Percentiles rank a stretch among this genome's conserved stretches.
Conservation (phyloP, 35 echinoderm and acorn worm species). For the Hemicentrotus pulcherrimus region DNA sequence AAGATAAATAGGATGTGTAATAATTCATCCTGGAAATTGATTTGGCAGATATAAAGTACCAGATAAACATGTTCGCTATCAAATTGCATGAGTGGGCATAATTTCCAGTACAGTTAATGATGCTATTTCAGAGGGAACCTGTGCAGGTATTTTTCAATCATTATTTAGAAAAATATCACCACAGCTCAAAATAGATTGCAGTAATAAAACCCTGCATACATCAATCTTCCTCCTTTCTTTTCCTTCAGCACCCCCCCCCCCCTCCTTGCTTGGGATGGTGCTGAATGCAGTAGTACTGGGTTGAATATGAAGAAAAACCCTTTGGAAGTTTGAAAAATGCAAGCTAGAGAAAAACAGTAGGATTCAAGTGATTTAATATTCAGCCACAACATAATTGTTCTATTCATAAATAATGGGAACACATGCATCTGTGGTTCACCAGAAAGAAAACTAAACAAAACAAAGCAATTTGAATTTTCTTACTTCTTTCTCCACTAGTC, state of each 20-base stretch:
- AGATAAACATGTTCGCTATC: neutral
- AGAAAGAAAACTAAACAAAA: neutral
- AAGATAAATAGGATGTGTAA: constrained; percentile 5
- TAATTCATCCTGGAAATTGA: neutral
- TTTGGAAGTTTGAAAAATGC: neutral
- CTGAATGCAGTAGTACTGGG: neutral
- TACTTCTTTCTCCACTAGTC: neutral
- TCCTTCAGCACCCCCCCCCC: too few species aligned
- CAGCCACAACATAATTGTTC: neutral
- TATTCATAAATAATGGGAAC: neutral
- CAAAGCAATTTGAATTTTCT: neutral
- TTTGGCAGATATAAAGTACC: constrained; percentile 3
- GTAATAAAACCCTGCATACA: too few species aligned
- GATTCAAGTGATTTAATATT: neutral
- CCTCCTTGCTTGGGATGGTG: too few species aligned
- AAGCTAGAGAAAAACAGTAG: neutral
- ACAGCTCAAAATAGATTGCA: too few species aligned
- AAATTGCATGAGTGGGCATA: neutral
- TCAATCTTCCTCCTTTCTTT: too few species aligned
- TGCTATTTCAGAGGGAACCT: neutral
- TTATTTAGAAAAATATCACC: too few species aligned
- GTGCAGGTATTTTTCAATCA: neutral
- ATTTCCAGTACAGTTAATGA: neutral
- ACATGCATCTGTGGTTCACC: neutral
- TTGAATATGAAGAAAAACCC: neutral